Conservation (phyloP, 2,888 invertebrate species). For the Lydus trimaculatus region DNA sequence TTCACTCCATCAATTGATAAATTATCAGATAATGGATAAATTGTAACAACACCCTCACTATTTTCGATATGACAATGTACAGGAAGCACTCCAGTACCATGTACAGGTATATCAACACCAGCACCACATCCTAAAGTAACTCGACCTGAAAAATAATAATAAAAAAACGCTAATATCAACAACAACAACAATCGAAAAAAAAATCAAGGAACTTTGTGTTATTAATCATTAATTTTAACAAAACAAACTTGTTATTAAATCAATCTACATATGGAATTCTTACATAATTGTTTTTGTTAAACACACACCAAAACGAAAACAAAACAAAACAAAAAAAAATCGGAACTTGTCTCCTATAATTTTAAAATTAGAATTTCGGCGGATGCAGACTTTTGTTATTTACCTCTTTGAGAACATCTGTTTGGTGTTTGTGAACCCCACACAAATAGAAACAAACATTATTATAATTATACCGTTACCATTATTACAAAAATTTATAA, state of each 20-base stretch:
- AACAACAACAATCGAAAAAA: constrained; percentile 1
- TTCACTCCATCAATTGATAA: constrained; percentile 75
- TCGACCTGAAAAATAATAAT: constrained; percentile 71
- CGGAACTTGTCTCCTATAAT: constrained; percentile 13
- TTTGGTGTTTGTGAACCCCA: constrained; percentile 18
- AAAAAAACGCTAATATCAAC: not conserved
- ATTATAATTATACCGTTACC: constrained; percentile 2
- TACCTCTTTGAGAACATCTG: constrained; percentile 19
- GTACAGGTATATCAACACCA: constrained; percentile 82
- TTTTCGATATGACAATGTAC: constrained; percentile 90
- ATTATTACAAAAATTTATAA: constrained; percentile 10
- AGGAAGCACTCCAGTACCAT: constrained; percentile 85
- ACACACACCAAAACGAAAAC: too few relatives aligned
- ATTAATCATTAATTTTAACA: not conserved
- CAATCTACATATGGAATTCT: constrained; percentile 4
- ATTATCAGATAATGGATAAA: constrained; percentile 71
- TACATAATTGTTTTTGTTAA: constrained; percentile 1
- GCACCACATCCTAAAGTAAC: constrained; percentile 81
- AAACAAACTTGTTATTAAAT: constrained; percentile 4
- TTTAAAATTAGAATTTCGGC: constrained; percentile 28
- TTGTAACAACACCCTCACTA: constrained; percentile 82
- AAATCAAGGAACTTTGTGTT: not conserved
- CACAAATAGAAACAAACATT: constrained; percentile 36
- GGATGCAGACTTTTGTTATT: constrained; percentile 24
- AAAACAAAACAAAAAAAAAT: constrained; percentile 2